Conservation (phyloP, 2,888 invertebrate genomes). For the Melipona beecheii region DNA sequence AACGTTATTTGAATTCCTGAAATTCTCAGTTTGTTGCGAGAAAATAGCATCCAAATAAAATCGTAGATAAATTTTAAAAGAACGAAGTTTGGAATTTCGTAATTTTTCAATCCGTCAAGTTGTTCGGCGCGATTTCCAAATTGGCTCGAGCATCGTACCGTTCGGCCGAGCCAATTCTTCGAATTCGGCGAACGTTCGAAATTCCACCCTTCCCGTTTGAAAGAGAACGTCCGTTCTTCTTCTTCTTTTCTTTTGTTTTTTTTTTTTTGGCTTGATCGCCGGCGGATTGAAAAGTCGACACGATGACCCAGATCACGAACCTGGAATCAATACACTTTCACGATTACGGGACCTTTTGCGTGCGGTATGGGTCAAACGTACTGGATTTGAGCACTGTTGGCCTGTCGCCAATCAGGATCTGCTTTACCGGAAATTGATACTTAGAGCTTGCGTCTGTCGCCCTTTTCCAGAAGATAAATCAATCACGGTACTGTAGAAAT, state of each 20-base stretch:
- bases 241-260: slow-evolving; percentile 4
- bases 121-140: background rate
- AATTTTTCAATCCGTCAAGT: no score
- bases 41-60: no score
- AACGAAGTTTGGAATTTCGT: no score
- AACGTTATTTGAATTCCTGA: no score
- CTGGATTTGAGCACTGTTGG: slow-evolving; percentile 51
- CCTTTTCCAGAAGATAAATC: background rate
- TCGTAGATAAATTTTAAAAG: no score
- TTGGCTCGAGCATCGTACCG: no score
- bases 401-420: slow-evolving; percentile 59
- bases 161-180: no score
- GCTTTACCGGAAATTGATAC: slow-evolving; percentile 44
- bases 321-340: slow-evolving; percentile 69
- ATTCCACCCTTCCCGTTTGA: background rate
- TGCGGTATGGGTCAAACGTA: slow-evolving; percentile 39
- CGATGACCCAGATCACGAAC: slow-evolving; percentile 62
- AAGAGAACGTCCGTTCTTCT: slow-evolving; percentile 14
- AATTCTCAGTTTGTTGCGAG: no score
- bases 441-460: slow-evolving; percentile 6
- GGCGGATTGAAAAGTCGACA: slow-evolving; percentile 56
- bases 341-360: slow-evolving; percentile 59
- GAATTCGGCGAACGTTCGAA: background rate
- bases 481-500: background rate
- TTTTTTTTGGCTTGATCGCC: slow-evolving; percentile 12